A percentile compares a stretch with the other conserved stretches of the same genome.
These are phyloP conservation scores for Formicarius rufipectus DNA, from an alignment of 2,113 vertebrate genomes.

Conservation along the genomic window DNA sequence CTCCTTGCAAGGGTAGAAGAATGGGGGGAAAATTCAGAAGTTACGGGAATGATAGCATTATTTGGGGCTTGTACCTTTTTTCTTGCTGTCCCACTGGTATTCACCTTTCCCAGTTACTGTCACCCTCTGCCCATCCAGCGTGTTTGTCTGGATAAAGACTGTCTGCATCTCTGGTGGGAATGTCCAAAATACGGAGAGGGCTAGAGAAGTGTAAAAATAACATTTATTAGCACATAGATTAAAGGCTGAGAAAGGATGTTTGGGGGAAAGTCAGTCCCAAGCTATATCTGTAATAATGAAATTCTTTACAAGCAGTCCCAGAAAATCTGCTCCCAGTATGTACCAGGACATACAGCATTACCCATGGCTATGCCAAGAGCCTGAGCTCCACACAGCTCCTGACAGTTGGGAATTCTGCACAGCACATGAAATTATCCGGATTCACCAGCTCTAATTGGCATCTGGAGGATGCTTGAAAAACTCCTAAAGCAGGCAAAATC, in stretches of 20 bases:
- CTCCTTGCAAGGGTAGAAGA: neutral
- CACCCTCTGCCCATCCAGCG: neutral
- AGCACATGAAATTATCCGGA: fast-evolving
- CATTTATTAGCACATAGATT: neutral
- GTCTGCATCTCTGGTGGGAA: neutral
- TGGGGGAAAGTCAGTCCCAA: slow-evolving; percentile 14
- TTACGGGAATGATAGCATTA: neutral
- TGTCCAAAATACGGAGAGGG: neutral
- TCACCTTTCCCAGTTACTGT: neutral
- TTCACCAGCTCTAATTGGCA: neutral
- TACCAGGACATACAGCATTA: neutral
- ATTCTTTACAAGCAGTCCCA: neutral
- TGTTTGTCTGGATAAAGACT: neutral
- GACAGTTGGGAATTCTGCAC: neutral
- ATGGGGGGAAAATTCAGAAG: neutral
- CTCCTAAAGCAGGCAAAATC: neutral
- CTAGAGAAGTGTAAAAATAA: neutral
- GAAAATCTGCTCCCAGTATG: slow-evolving; percentile 6
- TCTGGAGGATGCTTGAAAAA: neutral
- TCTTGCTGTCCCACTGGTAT: neutral
- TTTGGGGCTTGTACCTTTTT: neutral
- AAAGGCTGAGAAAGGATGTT: neutral
- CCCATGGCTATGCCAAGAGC: neutral
- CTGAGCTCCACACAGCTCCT: neutral
- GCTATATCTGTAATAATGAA: neutral